Base-by-base conservation (phyloP, 2,113 vertebrate genomes). In the Sialia sialis region DNA sequence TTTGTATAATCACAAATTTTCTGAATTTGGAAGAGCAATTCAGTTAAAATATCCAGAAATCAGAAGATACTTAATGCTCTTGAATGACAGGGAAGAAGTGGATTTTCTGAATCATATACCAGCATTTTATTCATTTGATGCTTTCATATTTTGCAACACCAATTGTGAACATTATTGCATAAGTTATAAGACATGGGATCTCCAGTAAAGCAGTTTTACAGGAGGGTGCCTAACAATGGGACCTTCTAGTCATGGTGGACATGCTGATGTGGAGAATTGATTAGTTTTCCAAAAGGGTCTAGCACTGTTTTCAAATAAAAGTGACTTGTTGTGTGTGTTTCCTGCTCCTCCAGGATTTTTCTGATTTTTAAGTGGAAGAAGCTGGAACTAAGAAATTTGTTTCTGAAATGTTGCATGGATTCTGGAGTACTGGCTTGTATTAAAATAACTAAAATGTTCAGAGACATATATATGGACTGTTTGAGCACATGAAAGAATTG, bases 131-230 rank as follows among this genome's bases (percentile, higher is more conserved):
- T 63, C 38, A 34, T 75, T 74, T 43, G 20, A 9, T 30, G 11
- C 13, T 26, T 89, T 77, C 52, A 5, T 70, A 7, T 74, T 93
- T 91, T 93, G 84, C 26, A 34, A 7, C 9, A 46, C 17, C 15
- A 36, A 1, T 19, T 32, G 6, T 55, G 34, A 59, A 58, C 29
- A 20, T 56, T 38, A 6, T 41, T 85, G 11, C 27, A 6, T 32
- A 48, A 48, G n/a, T n/a, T 80, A 7, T 1, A 80, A 66, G n/a
- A 52, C 16, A 22, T 29, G 6, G 5, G 0, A 1, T 62, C 13
- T 77, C 20, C 19, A 54, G 1, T 38, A 55, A 84, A 38, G 19
- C 27, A 69, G 23, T 70, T 86, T 77, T 73, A 49, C 54, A 36
- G 72, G 70, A 86, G 20, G 4, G 7, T 80, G 19, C 51, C n/a